These are phyloP conservation scores for Garra rufa DNA, from an alignment of 2,113 vertebrate species.

Conservation along the genomic window DNA sequence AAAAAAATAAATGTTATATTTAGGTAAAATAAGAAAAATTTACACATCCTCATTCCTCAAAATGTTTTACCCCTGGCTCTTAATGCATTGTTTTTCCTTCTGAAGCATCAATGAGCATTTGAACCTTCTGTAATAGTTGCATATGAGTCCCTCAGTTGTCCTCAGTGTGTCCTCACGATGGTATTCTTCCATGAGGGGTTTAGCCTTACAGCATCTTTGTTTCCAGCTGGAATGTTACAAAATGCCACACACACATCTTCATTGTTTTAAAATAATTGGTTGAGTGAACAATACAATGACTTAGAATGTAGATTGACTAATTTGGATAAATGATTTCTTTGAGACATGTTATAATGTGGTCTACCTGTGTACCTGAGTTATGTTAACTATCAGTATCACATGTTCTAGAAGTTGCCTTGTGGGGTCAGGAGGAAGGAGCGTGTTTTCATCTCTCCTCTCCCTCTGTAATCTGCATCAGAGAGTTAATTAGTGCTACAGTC, in stretches of 20 bases:
- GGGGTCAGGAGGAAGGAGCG: neutral
- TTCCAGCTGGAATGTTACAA: too few relatives aligned
- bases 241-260: neutral
- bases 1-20: too few relatives aligned
- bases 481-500: constrained; percentile 55
- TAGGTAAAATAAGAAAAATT: too few relatives aligned
- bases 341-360: neutral
- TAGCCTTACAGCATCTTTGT: too few relatives aligned
- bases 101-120: too few relatives aligned
- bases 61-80: too few relatives aligned
- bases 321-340: neutral
- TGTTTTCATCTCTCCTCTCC: constrained; percentile 40
- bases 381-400: neutral
- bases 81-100: too few relatives aligned
- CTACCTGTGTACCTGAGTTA: neutral
- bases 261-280: neutral
- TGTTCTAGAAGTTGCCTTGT: constrained; percentile 7
- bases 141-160: too few relatives aligned
- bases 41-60: too few relatives aligned
- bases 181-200: too few relatives aligned
- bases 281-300: neutral
- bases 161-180: too few relatives aligned
- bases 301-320: neutral
- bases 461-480: constrained; percentile 52
- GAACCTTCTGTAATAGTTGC: too few relatives aligned